phyloP scores from a whole-genome alignment of 2,113 vertebrate genomes.

The Nicator chloris region DNA sequence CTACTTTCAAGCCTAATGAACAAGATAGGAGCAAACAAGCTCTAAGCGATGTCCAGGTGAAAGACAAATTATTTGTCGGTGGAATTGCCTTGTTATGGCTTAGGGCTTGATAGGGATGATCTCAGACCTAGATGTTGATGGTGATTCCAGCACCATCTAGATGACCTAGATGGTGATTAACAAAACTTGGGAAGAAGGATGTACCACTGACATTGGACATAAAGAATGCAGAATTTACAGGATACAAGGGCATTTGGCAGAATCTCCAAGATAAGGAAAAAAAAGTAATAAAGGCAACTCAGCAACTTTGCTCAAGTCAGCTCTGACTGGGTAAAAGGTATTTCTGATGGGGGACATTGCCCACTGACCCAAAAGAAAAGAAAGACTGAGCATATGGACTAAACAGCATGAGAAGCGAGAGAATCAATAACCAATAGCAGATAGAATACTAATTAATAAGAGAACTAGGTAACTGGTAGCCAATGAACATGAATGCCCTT shows the following conservation, averaged over 20 bases:
- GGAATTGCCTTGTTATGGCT: background rate
- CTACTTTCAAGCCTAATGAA: background rate
- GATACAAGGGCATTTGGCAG: background rate
- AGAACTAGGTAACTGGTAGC: background rate
- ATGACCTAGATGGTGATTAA: background rate
- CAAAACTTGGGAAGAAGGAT: background rate
- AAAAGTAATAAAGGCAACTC: background rate
- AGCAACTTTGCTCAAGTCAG: background rate
- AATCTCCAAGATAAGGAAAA: background rate
- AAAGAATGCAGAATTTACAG: background rate
- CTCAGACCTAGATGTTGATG: background rate
- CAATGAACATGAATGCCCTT: background rate
- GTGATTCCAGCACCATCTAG: too few species aligned
- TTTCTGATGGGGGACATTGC: background rate
- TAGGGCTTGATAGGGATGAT: too few species aligned
- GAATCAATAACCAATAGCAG: background rate
- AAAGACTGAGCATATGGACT: background rate
- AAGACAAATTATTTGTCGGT: background rate
- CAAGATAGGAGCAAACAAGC: background rate
- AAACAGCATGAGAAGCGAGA: background rate
- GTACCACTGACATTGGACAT: background rate
- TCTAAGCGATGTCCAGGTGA: background rate
- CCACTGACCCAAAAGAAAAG: background rate
- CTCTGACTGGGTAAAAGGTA: background rate
- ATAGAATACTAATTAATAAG: background rate